These are phyloP conservation scores for Drosophila neocordata DNA, from an alignment of 1,140 invertebrate species.

Conservation along the genomic window DNA sequence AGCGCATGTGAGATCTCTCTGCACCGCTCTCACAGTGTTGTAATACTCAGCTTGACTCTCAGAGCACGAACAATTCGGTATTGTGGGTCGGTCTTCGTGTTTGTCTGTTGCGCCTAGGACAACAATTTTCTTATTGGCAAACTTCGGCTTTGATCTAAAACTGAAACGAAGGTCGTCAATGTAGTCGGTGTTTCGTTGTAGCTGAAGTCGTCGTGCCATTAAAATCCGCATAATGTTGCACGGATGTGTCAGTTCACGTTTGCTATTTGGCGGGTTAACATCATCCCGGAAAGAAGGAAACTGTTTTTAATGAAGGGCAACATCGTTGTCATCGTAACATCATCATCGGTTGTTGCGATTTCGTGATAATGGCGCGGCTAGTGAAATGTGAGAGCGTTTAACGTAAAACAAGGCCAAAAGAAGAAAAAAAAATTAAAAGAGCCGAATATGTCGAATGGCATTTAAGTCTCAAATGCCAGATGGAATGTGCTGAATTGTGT, in stretches of 20 bases:
- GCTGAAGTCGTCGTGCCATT: constrained; percentile 49
- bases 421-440: too few species aligned
- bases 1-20: constrained; percentile 57
- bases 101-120: constrained; percentile 76
- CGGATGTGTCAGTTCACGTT: constrained; percentile 80
- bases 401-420: not conserved
- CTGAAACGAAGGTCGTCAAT: constrained; percentile 50
- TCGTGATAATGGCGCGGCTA: constrained; percentile 3
- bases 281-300: constrained; percentile 10
- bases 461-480: not conserved
- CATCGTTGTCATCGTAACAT: not conserved
- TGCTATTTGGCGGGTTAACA: constrained; percentile 74
- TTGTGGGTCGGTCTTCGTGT: constrained; percentile 23
- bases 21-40: not conserved
- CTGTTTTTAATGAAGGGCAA: not conserved
- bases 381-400: not conserved
- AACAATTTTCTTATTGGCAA: constrained; percentile 68
- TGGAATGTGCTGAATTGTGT: constrained; percentile 8
- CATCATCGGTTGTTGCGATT: not conserved
- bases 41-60: not conserved
- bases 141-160: constrained; percentile 64
- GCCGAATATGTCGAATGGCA: not conserved
- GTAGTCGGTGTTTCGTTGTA: not conserved
- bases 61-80: constrained; percentile 24
- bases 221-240: constrained; percentile 81